Base-by-base conservation (phyloP, 2,888 invertebrate genomes). In the Holacanthella duospinosa region DNA sequence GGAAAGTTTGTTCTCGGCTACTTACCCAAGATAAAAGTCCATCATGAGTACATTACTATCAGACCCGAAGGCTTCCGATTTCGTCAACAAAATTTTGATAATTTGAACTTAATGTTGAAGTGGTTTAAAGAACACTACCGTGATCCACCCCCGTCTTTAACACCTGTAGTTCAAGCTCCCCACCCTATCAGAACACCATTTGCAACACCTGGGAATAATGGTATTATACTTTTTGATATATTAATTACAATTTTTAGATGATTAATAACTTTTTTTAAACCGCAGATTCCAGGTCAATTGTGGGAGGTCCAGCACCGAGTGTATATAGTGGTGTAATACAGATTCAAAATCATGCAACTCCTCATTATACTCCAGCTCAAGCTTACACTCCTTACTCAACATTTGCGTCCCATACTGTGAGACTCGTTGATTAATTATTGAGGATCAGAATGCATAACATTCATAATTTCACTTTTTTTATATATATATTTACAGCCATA, bases 61-160 rank as follows among this genome's bases (percentile, higher is more conserved):
- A 86, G 88, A 1, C 91, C 94, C 0, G 93, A 96, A 69, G 99
- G 99, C 1, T 89, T 93, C 77, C 84, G 88, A 61, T 99, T 93
- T 78, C 81, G 97, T 27, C 86, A 88, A 69, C 88, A 92, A 74
- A 84, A 87, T 77, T 97, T 97, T 78, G 87, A 88, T 71, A 86
- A 89, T 0, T 80, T 94, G 1, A 83, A 84, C 53, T 81, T 84
- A 16, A 77, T 97, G 64, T 83, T 99, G 74, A 86, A 88, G 66
- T 99, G 96, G 96, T 99, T 99, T 79, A 99, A 99, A 76, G 93
- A 93, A 78, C 94, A 99, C 77, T 99, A 93, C 80, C 81, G 63
- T 28, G 66, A 67, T 64, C 63, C 66, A 19, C 65, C 63, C 12
- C 68, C 68, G 6, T 60, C 65, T 2, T 36, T 57, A 19, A 68